These are phyloP conservation scores for Ophonus ardosiacus DNA, from an alignment of 2,888 invertebrate species.

Conservation along the genomic window DNA sequence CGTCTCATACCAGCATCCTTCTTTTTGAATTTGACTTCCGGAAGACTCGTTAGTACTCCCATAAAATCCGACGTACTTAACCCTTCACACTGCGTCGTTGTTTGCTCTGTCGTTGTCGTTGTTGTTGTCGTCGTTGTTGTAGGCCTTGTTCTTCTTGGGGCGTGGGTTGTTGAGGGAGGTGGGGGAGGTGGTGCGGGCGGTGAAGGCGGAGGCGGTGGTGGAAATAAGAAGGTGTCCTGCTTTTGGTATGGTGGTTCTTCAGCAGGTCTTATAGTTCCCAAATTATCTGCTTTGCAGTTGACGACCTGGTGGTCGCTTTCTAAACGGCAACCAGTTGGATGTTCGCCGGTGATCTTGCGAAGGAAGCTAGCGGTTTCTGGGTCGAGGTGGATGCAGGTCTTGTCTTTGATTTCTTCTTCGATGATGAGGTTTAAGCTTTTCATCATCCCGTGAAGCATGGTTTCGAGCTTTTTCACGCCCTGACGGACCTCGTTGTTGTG, in stretches of 20 bases:
- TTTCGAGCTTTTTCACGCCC: slow-evolving; percentile 68
- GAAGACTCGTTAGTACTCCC: too few species aligned
- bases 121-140: too few species aligned
- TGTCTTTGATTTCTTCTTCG: slow-evolving; percentile 69
- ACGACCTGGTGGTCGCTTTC: neutral
- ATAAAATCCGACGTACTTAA: too few species aligned
- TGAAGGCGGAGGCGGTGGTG: neutral
- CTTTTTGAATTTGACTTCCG: too few species aligned
- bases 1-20: too few species aligned
- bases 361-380: slow-evolving; percentile 63
- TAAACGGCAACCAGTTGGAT: neutral
- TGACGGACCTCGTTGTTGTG: slow-evolving; percentile 14
- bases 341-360: neutral
- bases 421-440: slow-evolving; percentile 70
- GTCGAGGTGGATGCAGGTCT: slow-evolving; percentile 68
- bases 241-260: neutral
- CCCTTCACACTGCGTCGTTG: too few species aligned
- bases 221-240: neutral
- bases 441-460: slow-evolving; percentile 70
- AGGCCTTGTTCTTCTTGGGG: too few species aligned
- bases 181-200: too few species aligned
- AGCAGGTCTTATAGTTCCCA: neutral
- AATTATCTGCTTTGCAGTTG: neutral
- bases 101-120: too few species aligned
- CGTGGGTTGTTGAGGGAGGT: too few species aligned